A percentile compares a stretch with the other conserved stretches of the same genome.
Evolutionary conservation across 2,113 vertebrate species (phyloP).

Genomic region (Alosa alosa): DNA sequence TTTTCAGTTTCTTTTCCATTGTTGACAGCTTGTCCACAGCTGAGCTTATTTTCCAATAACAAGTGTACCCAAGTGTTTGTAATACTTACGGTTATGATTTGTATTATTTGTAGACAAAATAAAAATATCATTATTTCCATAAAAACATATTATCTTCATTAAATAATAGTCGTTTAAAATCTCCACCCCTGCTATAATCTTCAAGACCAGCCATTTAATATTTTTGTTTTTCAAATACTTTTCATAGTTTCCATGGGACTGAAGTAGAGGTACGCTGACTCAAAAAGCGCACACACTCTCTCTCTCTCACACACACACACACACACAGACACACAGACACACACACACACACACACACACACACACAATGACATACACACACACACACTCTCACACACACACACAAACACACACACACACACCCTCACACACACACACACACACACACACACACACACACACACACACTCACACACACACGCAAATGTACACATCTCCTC

Average conservation of each 20-base stretch:
- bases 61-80: not conserved
- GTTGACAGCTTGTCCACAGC: not conserved
- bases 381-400: slow-evolving; percentile 38
- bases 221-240: not conserved
- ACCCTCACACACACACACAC: not conserved
- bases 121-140: not conserved
- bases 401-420: too few species aligned
- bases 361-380: too few species aligned
- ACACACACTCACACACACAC: slow-evolving; percentile 49
- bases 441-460: not conserved
- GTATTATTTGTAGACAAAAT: not conserved
- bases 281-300: not conserved
- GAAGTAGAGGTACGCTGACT: not conserved
- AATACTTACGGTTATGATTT: not conserved
- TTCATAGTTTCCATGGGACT: not conserved
- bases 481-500: slow-evolving; percentile 53
- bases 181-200: not conserved
- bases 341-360: not conserved
- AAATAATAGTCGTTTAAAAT: not conserved
- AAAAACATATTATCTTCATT: not conserved
- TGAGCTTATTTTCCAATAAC: not conserved
- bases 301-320: slow-evolving; percentile 33
- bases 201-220: not conserved
- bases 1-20: not conserved
- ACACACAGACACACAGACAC: slow-evolving; percentile 23